A percentile compares a stretch with the other conserved stretches of the same genome.
These are phyloP conservation scores for Congeria kusceri DNA, from an alignment of 2,888 invertebrate species.

Conservation along the genomic window DNA sequence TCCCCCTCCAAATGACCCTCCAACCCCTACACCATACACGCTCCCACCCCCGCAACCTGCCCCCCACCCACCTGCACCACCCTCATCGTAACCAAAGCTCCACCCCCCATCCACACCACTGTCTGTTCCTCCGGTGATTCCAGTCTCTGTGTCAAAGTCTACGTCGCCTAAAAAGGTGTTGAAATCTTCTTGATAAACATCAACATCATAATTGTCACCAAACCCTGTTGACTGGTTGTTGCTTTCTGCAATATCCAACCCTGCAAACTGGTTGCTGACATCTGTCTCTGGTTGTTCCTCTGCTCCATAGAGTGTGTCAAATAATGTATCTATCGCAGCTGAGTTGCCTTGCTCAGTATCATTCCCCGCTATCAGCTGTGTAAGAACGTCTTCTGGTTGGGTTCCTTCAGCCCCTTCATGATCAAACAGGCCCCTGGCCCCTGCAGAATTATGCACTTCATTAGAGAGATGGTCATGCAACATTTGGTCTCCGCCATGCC, in stretches of 20 bases:
- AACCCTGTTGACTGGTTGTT: too few species aligned
- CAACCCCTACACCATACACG: conserved; percentile 29
- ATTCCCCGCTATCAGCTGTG: conserved; percentile 21
- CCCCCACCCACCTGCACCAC: conserved; percentile 56
- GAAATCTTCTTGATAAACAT: too few species aligned
- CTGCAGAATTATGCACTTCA: background rate
- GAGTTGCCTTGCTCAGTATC: background rate
- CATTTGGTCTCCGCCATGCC: conserved; percentile 1
- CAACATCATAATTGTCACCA: too few species aligned
- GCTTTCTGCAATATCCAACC: too few species aligned
- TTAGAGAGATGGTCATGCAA: background rate
- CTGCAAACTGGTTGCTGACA: too few species aligned
- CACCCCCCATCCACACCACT: conserved; percentile 38
- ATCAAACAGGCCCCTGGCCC: conserved; percentile 1
- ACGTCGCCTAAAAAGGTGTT: background rate
- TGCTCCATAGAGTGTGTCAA: conserved; percentile 27
- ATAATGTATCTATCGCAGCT: background rate
- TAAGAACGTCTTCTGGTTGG: conserved; percentile 32
- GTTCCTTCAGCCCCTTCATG: conserved; percentile 9
- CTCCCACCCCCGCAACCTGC: conserved; percentile 45
- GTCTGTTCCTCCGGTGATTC: conserved; percentile 12
- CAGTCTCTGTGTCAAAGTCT: conserved; percentile 63
- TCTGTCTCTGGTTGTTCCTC: conserved; percentile 17
- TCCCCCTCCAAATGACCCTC: conserved; percentile 31
- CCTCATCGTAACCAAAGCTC: conserved; percentile 55